Evolutionary conservation across 2,113 vertebrate genomes (phyloP).

Genomic region (Nerophis ophidion): DNA sequence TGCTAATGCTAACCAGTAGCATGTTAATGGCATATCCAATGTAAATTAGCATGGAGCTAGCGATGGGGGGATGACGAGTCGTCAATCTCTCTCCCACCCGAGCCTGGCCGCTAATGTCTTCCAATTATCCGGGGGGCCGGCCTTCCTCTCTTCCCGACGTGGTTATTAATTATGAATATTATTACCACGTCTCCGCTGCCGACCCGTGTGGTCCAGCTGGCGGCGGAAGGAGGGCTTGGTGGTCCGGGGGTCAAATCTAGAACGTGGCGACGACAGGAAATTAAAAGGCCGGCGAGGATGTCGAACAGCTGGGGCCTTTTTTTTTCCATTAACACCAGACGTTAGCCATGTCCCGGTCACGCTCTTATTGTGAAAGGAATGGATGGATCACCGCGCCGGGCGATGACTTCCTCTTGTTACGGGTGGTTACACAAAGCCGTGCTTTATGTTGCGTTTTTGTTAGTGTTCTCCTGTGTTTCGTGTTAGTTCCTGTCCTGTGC

Average conservation of each 20-base stretch:
- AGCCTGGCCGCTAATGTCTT: constrained; percentile 23
- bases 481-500: too few relatives aligned
- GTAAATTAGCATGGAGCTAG: too few relatives aligned
- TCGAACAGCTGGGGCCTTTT: constrained; percentile 38
- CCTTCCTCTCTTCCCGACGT: constrained; percentile 43
- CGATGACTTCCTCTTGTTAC: constrained; percentile 4
- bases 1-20: too few relatives aligned
- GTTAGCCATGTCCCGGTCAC: constrained; percentile 29
- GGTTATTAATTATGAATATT: constrained; percentile 34
- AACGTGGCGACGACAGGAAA: background rate
- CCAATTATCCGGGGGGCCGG: constrained; percentile 41
- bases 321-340: constrained; percentile 49
- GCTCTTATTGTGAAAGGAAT: constrained; percentile 23
- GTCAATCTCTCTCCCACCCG: constrained; percentile 19
- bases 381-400: constrained; percentile 16
- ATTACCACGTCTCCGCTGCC: background rate
- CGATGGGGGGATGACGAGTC: constrained; percentile 4
- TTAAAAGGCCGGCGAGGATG: constrained; percentile 3
- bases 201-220: constrained; percentile 4
- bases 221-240: background rate
- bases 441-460: too few relatives aligned
- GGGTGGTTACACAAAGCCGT: too few relatives aligned
- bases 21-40: too few relatives aligned
- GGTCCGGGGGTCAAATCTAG: too few relatives aligned
- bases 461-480: too few relatives aligned